phyloP scores from a whole-genome alignment of 2,888 invertebrate genomes.

The Chrysodeixis includens region DNA sequence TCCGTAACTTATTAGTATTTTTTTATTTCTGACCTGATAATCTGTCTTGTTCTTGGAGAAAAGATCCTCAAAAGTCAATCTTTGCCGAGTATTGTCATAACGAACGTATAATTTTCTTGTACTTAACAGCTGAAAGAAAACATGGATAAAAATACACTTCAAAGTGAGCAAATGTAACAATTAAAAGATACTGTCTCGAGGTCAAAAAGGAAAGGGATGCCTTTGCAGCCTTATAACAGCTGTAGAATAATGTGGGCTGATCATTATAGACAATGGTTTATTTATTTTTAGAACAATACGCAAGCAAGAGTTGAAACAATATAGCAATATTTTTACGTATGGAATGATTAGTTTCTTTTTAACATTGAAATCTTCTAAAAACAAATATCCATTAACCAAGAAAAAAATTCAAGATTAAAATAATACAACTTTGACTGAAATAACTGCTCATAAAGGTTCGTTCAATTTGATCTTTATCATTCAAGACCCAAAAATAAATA shows the following conservation, averaged over 20 bases:
- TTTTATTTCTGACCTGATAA: too few species aligned
- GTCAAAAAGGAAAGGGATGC: not conserved
- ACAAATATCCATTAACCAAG: too few species aligned
- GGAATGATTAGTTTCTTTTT: too few species aligned
- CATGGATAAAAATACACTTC: not conserved
- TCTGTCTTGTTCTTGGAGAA: too few species aligned
- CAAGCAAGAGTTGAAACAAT: not conserved
- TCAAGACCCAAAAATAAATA: not conserved
- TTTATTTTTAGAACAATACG: not conserved
- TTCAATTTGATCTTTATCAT: not conserved
- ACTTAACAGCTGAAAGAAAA: too few species aligned
- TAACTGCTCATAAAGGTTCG: not conserved
- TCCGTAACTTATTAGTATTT: too few species aligned
- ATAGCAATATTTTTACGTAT: too few species aligned
- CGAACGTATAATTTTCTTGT: too few species aligned
- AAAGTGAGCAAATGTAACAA: not conserved
- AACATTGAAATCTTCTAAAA: too few species aligned
- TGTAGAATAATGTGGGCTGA: not conserved
- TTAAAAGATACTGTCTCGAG: not conserved
- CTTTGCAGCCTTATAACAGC: constrained; percentile 1
- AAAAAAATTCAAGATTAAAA: too few species aligned
- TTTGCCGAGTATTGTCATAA: too few species aligned
- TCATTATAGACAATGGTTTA: not conserved
- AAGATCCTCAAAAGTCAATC: too few species aligned
- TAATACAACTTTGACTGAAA: not conserved